A percentile compares a stretch with the other conserved stretches of the same genome.
phyloP scores from a whole-genome alignment of 2,113 vertebrate species.

The Nanorana parkeri region DNA sequence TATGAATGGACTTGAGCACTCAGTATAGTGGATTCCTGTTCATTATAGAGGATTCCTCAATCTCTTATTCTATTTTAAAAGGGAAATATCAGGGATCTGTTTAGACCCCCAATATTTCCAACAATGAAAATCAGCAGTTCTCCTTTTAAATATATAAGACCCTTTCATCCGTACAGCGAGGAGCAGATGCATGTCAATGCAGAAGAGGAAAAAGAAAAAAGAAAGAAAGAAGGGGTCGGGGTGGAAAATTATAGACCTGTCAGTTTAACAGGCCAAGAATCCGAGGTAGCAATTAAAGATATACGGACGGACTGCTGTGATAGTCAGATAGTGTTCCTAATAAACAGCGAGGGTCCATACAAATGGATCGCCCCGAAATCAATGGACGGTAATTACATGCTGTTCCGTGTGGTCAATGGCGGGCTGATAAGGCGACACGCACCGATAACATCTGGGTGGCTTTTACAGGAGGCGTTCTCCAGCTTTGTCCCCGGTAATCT shows the following conservation, averaged over 20 bases:
- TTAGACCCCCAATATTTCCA: too few relatives aligned
- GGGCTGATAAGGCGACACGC: slow-evolving; percentile 38
- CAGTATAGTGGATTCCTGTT: too few relatives aligned
- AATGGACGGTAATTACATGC: slow-evolving; percentile 48
- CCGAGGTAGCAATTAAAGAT: slow-evolving; percentile 45
- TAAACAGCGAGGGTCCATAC: slow-evolving; percentile 40
- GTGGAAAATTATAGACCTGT: slow-evolving; percentile 45
- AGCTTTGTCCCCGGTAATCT: slow-evolving; percentile 23
- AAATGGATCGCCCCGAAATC: slow-evolving; percentile 43
- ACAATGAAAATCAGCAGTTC: too few relatives aligned
- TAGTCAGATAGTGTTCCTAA: slow-evolving; percentile 50
- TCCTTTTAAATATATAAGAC: slow-evolving; percentile 10
- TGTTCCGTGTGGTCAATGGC: slow-evolving; percentile 25
- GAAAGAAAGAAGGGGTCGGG: background rate
- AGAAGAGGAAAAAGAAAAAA: background rate
- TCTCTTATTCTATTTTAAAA: too few relatives aligned
- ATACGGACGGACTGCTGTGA: slow-evolving; percentile 32
- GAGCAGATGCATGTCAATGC: background rate
- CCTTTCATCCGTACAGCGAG: background rate
- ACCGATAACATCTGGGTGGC: slow-evolving; percentile 15
- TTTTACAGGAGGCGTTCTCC: slow-evolving; percentile 20
- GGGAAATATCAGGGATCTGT: too few relatives aligned
- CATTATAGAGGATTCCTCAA: too few relatives aligned
- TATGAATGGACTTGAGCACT: too few relatives aligned
- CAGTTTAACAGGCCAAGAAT: slow-evolving; percentile 40